A percentile compares a stretch with the other conserved stretches of the same genome.
Conservation (phyloP, 2,113 vertebrate species). For the Malaclemys terrapin region DNA sequence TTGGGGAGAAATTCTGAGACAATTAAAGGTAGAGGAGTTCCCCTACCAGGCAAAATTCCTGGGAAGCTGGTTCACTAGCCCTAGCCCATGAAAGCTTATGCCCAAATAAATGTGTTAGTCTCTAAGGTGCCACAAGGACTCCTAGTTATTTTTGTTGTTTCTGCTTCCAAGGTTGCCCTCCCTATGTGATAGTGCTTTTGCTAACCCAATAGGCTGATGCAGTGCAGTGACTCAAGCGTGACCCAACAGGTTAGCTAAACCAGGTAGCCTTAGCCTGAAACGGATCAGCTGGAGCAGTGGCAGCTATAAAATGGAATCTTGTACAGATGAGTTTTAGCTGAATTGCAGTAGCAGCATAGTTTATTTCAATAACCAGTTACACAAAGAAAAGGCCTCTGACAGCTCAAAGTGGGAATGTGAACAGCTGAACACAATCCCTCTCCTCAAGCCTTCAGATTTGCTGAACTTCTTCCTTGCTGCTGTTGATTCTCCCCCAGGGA, state of each 20-base stretch:
- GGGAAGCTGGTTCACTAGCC: neutral
- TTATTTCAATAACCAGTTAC: neutral
- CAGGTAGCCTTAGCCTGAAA: neutral
- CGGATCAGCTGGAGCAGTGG: neutral
- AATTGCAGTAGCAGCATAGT: neutral
- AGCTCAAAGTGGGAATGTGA: neutral
- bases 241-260: neutral
- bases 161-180: rapidly evolving
- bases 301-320: neutral
- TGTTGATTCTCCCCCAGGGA: neutral
- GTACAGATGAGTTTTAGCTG: neutral
- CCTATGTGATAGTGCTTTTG: rapidly evolving
- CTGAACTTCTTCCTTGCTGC: neutral
- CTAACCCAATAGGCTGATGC: neutral
- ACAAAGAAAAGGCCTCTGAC: neutral
- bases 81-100: neutral
- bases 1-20: neutral
- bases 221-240: neutral
- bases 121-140: too few relatives aligned
- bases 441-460: neutral
- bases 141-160: neutral
- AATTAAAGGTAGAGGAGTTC: slow-evolving; percentile 1
- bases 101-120: too few relatives aligned
- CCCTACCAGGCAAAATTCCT: neutral
- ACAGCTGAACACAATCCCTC: neutral